Evolutionary conservation across 2,797 vertebrate species (phyloP), one percentile per base, ranked within the genome.

Genomic region (Falco cherrug): DNA sequence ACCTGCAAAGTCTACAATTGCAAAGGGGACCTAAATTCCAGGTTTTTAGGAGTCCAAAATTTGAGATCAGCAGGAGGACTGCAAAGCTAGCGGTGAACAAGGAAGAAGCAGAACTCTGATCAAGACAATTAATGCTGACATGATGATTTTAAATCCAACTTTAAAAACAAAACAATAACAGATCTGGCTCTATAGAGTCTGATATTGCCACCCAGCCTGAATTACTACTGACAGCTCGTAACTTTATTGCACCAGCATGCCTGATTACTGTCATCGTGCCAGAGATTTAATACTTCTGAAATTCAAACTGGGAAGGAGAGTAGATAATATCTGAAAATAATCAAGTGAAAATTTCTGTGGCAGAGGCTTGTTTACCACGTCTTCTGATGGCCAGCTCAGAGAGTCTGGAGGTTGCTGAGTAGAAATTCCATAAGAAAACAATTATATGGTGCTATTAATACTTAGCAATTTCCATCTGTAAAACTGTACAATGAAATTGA

Each of bases 251-350:
- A 90, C 41, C 59, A 81, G 50, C 64, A 84, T 35, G 47, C 53
- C 48, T 86, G 68, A 94, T 84, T 89, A 74, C 77, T 94, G 90
- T 92, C 63, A 35, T 18, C 59, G 37, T 91, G 84, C 90, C 90
- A 92, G 80, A 80, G 56, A 74, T 84, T 70, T 94, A 61, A 82
- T 87, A 77, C 67, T 56, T 65, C 54, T 96, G 87, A 90, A 94
- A 84, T 83, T 76, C 67, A 61, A 73, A 76, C 43, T 61, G 45
- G 33, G 47, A 84, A 90, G 53, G 54, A 75, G 64, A 83, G n/a
- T 53, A 91, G 80, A 95, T 76, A 4, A 16, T 78, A 71, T 90
- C 76, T 89, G 59, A 96, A 96, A 93, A 93, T 60, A 93, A 84
- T 26, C 33, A 90, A 68, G 95, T 24, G 16, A 84, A 93, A 82